A percentile compares a stretch with the other conserved stretches of the same genome.
Evolutionary conservation across 2,888 invertebrate genomes (phyloP).

Genomic region (Drosophila pseudotalamancana): DNA sequence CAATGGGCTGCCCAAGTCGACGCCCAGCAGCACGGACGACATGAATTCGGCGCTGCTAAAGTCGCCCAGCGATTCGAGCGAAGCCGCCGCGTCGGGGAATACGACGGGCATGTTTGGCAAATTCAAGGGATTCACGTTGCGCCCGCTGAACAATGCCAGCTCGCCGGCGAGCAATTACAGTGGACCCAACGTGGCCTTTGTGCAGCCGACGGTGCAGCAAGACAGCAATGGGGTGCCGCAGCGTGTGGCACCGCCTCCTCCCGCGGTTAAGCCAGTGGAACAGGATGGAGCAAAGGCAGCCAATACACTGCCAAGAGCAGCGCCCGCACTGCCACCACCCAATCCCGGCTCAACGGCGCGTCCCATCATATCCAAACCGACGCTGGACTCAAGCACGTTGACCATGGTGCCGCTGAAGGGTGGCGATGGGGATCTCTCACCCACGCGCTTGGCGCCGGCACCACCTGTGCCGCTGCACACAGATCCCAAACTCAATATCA

Average conservation of each 20-base stretch:
- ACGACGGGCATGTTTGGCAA: constrained; percentile 91
- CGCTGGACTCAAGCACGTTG: constrained; percentile 90
- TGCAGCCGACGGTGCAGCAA: constrained; percentile 82
- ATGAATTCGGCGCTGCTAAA: constrained; percentile 89
- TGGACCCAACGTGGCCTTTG: constrained; percentile 86
- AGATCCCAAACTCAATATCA: constrained; percentile 84
- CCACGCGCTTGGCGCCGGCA: constrained; percentile 87
- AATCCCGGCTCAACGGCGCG: constrained; percentile 87
- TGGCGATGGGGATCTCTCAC: constrained; percentile 74
- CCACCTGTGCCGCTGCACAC: constrained; percentile 84
- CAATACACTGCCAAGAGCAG: constrained; percentile 62
- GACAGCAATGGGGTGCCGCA: constrained; percentile 83
- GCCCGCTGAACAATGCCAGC: constrained; percentile 81
- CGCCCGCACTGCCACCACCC: constrained; percentile 87
- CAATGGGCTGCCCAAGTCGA: constrained; percentile 84
- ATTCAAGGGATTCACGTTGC: constrained; percentile 93
- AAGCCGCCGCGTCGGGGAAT: constrained; percentile 83
- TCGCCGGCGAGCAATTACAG: constrained; percentile 77
- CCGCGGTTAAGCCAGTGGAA: constrained; percentile 84
- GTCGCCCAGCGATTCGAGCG: constrained; percentile 85
- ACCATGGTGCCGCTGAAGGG: constrained; percentile 68
- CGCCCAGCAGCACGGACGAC: constrained; percentile 88
- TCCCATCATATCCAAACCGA: constrained; percentile 92
- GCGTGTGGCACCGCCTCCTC: constrained; percentile 87
- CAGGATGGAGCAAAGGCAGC: constrained; percentile 47